Evolutionary conservation across 2,113 vertebrate species (phyloP), one percentile per base, ranked within the genome.

Genomic region (Harpagus bidentatus): DNA sequence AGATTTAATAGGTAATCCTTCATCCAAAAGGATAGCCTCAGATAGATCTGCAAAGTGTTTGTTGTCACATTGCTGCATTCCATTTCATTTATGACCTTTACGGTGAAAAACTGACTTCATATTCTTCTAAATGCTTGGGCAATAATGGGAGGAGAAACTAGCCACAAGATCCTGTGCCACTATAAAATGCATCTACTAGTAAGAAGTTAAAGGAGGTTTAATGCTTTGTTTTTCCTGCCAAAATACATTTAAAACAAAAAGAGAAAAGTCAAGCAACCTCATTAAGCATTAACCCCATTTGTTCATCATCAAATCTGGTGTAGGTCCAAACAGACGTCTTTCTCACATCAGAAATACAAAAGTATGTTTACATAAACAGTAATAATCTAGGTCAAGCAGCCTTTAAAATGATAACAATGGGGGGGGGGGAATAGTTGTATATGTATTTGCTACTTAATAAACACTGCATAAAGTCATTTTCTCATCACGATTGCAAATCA

Each of bases 1-100:
- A 91, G 86, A 74, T 95, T 88, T 95, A 95, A 93, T 66, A 96
- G 82, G 66, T 59, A 95, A 96, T 98, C 26, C 74, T 94, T 97
- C 95, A 95, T 82, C 86, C 83, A 82, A 92, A 89, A 96, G 43
- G 94, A 95, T 73, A 55, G 50, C 47, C 47, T 88, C 76, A 62
- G 61, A 86, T 74, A 95, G 72, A 95, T 74, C 90, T 91, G 55
- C n/a, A 86, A 94, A 96, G 80, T 73, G 56, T 90, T 97, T 93
- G 40, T 88, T 96, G 95, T 93, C 74, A 93, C 36, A 50, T 45
- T 77, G 63, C 73, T 92, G 78, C 45, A 94, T 97, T 97, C 88
- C 34, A 78, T 94, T 96, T 95, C 53, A 80, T 96, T 94, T 96
- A 95, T 93, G 86, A 94, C 84, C 72, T 96, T 93, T 90, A 77